These are phyloP conservation scores for Oenanthe oenanthe DNA, from an alignment of 2,113 vertebrate genomes.

Conservation along the genomic window DNA sequence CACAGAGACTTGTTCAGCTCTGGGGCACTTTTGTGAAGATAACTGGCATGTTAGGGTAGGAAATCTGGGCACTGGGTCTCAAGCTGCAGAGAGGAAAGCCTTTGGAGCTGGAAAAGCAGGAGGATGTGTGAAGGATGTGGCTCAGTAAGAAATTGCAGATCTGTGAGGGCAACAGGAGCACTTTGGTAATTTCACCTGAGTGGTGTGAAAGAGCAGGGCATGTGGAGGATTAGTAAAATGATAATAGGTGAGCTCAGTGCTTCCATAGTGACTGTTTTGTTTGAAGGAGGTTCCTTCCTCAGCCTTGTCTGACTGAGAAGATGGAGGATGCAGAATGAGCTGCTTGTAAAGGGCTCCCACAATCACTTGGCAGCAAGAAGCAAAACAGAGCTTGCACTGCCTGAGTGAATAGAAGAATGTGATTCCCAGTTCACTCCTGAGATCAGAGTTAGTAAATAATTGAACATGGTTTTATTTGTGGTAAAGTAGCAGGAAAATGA, in stretches of 20 bases:
- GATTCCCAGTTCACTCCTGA: neutral
- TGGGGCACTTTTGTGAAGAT: neutral
- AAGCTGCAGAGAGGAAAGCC: neutral
- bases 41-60: accelerated
- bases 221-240: neutral
- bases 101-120: neutral
- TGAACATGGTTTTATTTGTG: neutral
- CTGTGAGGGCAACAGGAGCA: neutral
- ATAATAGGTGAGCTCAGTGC: neutral
- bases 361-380: neutral
- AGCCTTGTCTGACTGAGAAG: neutral
- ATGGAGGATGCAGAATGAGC: neutral
- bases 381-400: neutral
- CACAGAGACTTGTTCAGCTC: neutral
- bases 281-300: neutral
- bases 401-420: neutral
- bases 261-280: neutral
- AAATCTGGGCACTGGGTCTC: neutral
- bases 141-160: neutral
- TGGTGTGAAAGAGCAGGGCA: neutral
- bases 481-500: neutral
- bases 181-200: neutral
- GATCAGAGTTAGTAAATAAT: neutral
- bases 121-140: neutral
- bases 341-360: neutral